A percentile compares a stretch with the other conserved stretches of the same genome.
Conservation (phyloP, 1,140 invertebrate genomes). For the Liolophura sinensis region DNA sequence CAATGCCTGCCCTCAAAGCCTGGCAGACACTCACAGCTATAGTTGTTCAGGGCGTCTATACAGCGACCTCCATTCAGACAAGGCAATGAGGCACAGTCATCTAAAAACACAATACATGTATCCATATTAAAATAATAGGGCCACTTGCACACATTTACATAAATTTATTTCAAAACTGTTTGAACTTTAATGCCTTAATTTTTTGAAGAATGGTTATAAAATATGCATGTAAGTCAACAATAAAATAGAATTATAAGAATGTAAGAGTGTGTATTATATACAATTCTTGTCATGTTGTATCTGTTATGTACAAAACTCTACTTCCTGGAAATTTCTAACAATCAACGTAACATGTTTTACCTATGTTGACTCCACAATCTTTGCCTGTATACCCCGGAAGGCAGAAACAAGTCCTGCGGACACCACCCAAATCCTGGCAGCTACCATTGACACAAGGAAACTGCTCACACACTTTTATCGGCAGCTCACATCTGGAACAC, state of each 20-base stretch:
- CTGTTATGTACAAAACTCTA: too few species aligned
- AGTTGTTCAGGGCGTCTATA: constrained; percentile 30
- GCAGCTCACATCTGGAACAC: constrained; percentile 19
- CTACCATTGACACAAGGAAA: constrained; percentile 23
- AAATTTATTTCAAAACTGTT: too few species aligned
- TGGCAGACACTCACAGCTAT: constrained; percentile 44
- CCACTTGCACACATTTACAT: too few species aligned
- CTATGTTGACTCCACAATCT: constrained; percentile 24
- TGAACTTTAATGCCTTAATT: too few species aligned
- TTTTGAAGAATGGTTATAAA: too few species aligned
- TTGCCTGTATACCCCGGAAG: constrained; percentile 19
- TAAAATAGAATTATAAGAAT: too few species aligned
- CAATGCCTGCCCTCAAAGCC: constrained; percentile 42
- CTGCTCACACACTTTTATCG: constrained; percentile 7
- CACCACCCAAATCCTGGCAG: constrained; percentile 17
- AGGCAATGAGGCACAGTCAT: constrained; percentile 86
- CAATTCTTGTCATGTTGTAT: too few species aligned
- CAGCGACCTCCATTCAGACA: constrained; percentile 78
- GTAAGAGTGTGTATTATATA: too few species aligned
- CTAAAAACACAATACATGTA: constrained; percentile 40
- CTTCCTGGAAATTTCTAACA: too few species aligned
- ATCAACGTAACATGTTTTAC: constrained; percentile 16
- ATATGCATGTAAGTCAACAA: too few species aligned
- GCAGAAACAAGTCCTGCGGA: constrained; percentile 25
- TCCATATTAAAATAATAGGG: too few species aligned